These are phyloP conservation scores for Xiphophorus birchmanni DNA, from an alignment of 2,797 vertebrate species.

Conservation along the genomic window DNA sequence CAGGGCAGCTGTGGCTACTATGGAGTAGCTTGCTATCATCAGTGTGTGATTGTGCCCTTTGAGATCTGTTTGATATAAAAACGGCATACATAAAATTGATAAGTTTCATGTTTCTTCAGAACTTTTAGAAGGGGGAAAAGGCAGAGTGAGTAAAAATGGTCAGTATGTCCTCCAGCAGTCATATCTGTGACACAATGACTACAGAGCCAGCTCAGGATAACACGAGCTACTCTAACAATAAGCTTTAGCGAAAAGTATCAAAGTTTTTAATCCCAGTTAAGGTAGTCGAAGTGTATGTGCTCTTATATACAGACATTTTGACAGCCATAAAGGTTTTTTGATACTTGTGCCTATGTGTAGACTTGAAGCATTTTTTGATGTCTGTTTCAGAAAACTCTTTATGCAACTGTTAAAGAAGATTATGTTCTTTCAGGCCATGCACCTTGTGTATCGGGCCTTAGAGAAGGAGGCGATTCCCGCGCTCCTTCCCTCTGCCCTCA, in stretches of 20 bases:
- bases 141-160: neutral
- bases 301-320: neutral
- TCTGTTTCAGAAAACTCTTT: neutral
- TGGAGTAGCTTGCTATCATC: too few species aligned
- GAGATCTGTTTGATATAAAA: too few species aligned
- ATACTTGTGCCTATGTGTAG: neutral
- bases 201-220: neutral
- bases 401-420: constrained; percentile 7
- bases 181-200: too few species aligned
- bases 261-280: neutral
- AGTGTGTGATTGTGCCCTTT: too few species aligned
- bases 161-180: neutral
- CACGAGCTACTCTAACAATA: neutral
- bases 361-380: neutral
- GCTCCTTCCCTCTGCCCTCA: constrained; percentile 86
- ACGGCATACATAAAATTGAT: too few species aligned
- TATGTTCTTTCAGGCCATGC: constrained; percentile 89
- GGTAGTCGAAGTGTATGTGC: neutral
- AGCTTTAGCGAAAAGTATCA: neutral
- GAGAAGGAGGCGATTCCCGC: constrained; percentile 97
- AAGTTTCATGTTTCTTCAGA: too few species aligned
- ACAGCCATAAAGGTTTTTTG: neutral
- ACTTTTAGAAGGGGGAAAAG: too few species aligned
- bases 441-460: constrained; percentile 95
- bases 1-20: too few species aligned